Conservation (phyloP, 2,797 vertebrate species). For the Poecilia gillii region DNA sequence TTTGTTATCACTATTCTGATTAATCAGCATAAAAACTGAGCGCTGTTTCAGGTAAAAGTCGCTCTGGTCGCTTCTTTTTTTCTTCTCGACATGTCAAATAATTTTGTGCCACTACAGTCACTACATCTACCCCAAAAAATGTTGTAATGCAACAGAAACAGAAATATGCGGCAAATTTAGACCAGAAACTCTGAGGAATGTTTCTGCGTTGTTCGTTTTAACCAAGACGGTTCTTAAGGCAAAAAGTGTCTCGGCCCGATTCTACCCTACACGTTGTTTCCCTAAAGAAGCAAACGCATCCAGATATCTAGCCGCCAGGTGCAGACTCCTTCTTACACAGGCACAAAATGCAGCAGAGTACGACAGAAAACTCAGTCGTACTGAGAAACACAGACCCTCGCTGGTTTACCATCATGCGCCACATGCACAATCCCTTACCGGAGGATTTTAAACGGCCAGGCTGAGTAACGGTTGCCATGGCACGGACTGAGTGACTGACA, state of each 20-base stretch:
- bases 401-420: slow-evolving; percentile 38
- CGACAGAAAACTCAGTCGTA: slow-evolving; percentile 11
- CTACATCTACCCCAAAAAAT: neutral
- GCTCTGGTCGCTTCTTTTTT: neutral
- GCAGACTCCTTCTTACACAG: neutral
- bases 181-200: neutral
- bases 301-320: neutral
- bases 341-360: slow-evolving; percentile 8
- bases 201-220: neutral
- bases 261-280: neutral
- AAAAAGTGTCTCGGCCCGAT: neutral
- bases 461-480: slow-evolving; percentile 67
- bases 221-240: neutral
- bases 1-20: neutral
- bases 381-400: slow-evolving; percentile 31
- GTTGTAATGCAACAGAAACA: neutral
- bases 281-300: neutral
- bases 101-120: neutral
- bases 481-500: slow-evolving; percentile 62
- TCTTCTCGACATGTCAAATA: neutral
- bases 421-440: slow-evolving; percentile 56
- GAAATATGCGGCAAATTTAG: neutral
- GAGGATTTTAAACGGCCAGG: slow-evolving; percentile 64
- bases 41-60: neutral
- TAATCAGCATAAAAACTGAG: neutral